A percentile compares a stretch with the other conserved stretches of the same genome.
These are phyloP conservation scores for Leptinotarsa texana DNA, from an alignment of 1,140 invertebrate species.

Conservation along the genomic window DNA sequence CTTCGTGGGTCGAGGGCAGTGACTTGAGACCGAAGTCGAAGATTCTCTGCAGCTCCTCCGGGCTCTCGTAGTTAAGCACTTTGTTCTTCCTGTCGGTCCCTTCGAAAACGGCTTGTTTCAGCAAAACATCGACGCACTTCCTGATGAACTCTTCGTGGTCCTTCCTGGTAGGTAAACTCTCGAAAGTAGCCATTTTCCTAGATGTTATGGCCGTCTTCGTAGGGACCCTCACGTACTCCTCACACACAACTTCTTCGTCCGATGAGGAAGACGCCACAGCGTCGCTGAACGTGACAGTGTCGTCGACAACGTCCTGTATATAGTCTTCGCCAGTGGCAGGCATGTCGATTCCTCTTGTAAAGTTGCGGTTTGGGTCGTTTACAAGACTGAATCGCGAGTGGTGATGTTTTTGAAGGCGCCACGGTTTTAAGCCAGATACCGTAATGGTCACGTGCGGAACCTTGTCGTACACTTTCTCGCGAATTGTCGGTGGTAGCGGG, in stretches of 20 bases:
- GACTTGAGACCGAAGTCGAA: constrained; percentile 70
- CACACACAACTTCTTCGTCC: constrained; percentile 39
- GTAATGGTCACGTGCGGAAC: constrained; percentile 13
- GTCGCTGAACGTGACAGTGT: constrained; percentile 42
- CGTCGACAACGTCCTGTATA: constrained; percentile 33
- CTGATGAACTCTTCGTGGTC: constrained; percentile 74
- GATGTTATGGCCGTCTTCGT: neutral
- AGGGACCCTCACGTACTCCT: neutral
- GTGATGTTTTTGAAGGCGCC: neutral
- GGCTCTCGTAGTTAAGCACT: constrained; percentile 77
- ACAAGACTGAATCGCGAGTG: constrained; percentile 40
- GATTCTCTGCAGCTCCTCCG: constrained; percentile 65
- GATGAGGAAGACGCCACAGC: constrained; percentile 38
- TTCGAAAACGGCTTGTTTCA: constrained; percentile 75
- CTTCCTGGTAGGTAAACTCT: constrained; percentile 61
- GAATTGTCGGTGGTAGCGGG: neutral
- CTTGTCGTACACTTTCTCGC: constrained; percentile 11
- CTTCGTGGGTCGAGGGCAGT: constrained; percentile 66
- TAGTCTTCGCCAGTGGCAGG: constrained; percentile 37
- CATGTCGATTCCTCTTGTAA: constrained; percentile 34
- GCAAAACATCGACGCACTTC: constrained; percentile 69
- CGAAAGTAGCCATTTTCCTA: constrained; percentile 40
- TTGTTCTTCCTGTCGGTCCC: constrained; percentile 69
- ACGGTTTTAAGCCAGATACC: constrained; percentile 10
- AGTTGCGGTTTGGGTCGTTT: constrained; percentile 32